These are phyloP conservation scores for Dryococelus australis DNA, from an alignment of 2,888 invertebrate species.

Conservation along the genomic window DNA sequence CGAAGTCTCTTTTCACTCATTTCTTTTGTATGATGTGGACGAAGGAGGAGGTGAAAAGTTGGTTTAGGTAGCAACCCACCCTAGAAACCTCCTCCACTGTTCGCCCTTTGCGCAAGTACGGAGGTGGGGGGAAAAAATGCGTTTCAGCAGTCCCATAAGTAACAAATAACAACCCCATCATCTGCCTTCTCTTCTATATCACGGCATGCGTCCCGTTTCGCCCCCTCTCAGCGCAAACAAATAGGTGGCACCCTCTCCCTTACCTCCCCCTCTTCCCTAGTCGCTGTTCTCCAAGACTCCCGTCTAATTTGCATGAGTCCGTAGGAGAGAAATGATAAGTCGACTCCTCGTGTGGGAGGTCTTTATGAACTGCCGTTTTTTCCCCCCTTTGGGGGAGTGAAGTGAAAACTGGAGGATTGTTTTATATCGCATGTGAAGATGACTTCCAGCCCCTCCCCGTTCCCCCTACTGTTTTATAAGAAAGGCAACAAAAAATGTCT, in stretches of 20 bases:
- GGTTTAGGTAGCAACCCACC: constrained; percentile 5
- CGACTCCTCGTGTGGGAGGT: constrained; percentile 5
- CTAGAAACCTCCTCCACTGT: not conserved
- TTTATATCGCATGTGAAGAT: constrained; percentile 16
- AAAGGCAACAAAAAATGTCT: too few relatives aligned
- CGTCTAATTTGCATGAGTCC: constrained; percentile 28
- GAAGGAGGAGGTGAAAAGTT: not conserved
- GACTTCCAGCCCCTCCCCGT: not conserved
- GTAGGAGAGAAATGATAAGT: constrained; percentile 16
- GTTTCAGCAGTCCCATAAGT: constrained; percentile 33
- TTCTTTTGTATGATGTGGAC: constrained; percentile 24
- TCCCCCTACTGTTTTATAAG: not conserved
- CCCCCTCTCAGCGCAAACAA: constrained; percentile 17
- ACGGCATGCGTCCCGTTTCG: not conserved
- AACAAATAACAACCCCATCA: constrained; percentile 40
- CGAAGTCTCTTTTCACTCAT: constrained; percentile 20
- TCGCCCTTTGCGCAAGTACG: not conserved
- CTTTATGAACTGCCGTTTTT: constrained; percentile 24
- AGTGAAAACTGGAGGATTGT: constrained; percentile 16
- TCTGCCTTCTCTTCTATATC: constrained; percentile 34
- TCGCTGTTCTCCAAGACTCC: not conserved
- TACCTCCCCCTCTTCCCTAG: not conserved
- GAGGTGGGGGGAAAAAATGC: not conserved
- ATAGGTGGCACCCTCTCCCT: constrained; percentile 23
- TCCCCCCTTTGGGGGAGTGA: not conserved